Conservation (phyloP, 2,888 invertebrate species). For the Hermodice carunculata region DNA sequence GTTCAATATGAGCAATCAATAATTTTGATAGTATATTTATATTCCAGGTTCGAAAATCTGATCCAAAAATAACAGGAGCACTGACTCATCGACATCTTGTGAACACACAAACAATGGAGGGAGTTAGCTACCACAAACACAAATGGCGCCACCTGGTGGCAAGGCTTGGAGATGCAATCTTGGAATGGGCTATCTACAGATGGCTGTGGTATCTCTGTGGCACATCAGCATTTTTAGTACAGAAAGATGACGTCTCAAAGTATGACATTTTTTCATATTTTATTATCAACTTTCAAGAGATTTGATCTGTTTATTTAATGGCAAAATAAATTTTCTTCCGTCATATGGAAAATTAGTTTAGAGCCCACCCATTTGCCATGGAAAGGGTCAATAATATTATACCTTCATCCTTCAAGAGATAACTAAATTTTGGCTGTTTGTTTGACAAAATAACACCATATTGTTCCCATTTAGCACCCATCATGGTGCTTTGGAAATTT, state of each 20-base stretch:
- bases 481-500: too few species aligned
- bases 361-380: too few species aligned
- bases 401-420: too few species aligned
- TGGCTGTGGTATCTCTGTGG: conserved; percentile 74
- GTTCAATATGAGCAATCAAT: background rate
- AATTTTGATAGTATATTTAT: background rate
- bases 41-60: conserved; percentile 66
- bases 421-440: too few species aligned
- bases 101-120: conserved; percentile 30
- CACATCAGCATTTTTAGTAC: conserved; percentile 78
- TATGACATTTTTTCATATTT: too few species aligned
- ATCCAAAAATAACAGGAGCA: conserved; percentile 81
- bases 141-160: conserved; percentile 72
- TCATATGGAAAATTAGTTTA: too few species aligned
- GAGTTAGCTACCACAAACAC: conserved; percentile 16
- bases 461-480: too few species aligned
- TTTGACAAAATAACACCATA: too few species aligned
- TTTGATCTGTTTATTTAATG: too few species aligned
- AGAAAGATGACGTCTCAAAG: conserved; percentile 76
- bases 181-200: conserved; percentile 76
- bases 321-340: too few species aligned
- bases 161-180: conserved; percentile 73
- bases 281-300: too few species aligned
- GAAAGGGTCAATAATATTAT: too few species aligned
- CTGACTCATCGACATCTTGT: conserved; percentile 78